Conservation (phyloP, 2,113 vertebrate genomes). For the Mohoua ochrocephala region DNA sequence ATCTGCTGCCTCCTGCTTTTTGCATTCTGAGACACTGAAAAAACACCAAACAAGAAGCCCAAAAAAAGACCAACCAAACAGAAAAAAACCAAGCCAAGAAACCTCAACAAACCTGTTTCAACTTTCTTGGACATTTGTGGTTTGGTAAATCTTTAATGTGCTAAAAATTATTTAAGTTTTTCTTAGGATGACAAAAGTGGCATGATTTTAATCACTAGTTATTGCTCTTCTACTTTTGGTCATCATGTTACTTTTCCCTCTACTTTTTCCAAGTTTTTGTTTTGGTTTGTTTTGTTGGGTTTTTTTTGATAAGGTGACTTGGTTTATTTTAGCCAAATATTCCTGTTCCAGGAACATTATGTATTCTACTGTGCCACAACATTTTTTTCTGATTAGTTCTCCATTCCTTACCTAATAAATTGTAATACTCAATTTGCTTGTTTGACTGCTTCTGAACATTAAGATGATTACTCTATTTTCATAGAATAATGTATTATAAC, state of each 20-base stretch:
- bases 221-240: not conserved
- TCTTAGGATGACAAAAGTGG: not conserved
- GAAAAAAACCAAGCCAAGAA: not conserved
- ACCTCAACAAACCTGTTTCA: not conserved
- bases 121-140: not conserved
- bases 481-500: not conserved
- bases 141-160: not conserved
- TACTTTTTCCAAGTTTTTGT: not conserved
- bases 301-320: not conserved
- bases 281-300: not conserved
- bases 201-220: not conserved
- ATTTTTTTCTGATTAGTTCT: not conserved
- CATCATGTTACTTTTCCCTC: not conserved
- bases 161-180: not conserved
- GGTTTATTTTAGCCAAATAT: not conserved
- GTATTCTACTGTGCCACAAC: not conserved
- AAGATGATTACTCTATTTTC: constrained; percentile 37
- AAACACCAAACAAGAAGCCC: not conserved
- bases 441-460: constrained; percentile 53
- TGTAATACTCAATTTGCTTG: constrained; percentile 19
- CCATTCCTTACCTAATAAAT: constrained; percentile 40
- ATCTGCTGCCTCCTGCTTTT: not conserved
- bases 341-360: not conserved
- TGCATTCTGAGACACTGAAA: not conserved
- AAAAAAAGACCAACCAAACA: fast-evolving